Evolutionary conservation across 2,888 invertebrate genomes (phyloP), one percentile per base, ranked within the genome.

Genomic region (Diadromus collaris): DNA sequence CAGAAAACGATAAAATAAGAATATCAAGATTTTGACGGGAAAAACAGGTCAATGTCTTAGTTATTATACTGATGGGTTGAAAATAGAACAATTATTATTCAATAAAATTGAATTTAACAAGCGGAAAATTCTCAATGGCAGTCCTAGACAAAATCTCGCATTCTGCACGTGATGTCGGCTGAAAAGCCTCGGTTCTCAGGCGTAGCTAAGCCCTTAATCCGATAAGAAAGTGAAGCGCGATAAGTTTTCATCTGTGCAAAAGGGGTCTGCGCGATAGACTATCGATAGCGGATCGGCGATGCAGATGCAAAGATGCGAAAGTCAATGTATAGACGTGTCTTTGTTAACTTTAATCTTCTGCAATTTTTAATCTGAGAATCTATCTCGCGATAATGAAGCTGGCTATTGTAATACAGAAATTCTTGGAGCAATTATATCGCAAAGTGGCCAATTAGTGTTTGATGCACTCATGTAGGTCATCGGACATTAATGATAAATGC

Each of bases 151-250:
- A 34, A 34, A 34, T 34, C 34, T 34, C 10, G 34, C 13, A 38
- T 3, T 16, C 38, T 13, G 38, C 34, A 34, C 34, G 34, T 34
- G 34, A 34, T 3, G n/a, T 0, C 10, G 34, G 10, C 34, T 34
- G 34, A 34, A 10, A 10, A 34, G 10, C 10, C 34, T 34, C 34
- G 34, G 24, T 38, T 44, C 44, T 32, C 9, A 27, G 19, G 7
- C 2, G 21, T 56, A n/a, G 19, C 13, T 38, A 29, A 58, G 41
- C 16, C 38, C 16, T 27, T 21, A 44, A 19, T 27, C 41, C 34
- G 69, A 69, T 69, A 69, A 56, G 44, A 44, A 69, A 29, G 27
- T 69, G 24, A 44, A 44, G 21, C 56, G 16, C n/a, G 34, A 41
- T 46, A 41, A 2, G 58, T 34, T 24, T 34, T 48, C 34, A 46